phyloP scores from a whole-genome alignment of 2,888 invertebrate species.

The Entomobrya proxima region DNA sequence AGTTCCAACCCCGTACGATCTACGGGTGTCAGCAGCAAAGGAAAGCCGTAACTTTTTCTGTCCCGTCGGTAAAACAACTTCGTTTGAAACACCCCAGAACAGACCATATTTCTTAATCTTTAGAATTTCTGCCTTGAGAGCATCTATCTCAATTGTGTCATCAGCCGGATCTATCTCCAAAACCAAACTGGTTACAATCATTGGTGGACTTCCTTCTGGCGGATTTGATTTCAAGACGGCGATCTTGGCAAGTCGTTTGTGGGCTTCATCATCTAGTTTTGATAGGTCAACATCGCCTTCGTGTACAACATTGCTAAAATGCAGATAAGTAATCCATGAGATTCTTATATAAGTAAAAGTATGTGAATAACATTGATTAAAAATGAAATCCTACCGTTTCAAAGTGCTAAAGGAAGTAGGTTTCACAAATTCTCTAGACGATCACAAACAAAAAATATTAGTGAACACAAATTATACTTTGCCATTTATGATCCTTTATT shows the following conservation, averaged over 20 bases:
- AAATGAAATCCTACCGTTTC: conserved; percentile 24
- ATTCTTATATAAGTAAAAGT: not conserved
- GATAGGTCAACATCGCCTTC: conserved; percentile 58
- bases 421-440: conserved; percentile 58
- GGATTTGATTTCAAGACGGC: conserved; percentile 49
- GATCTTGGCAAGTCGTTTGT: conserved; percentile 58
- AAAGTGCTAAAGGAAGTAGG: conserved; percentile 49
- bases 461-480: not conserved
- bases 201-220: not conserved
- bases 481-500: too few species aligned
- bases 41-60: conserved; percentile 55
- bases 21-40: conserved; percentile 57
- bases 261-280: conserved; percentile 54
- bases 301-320: conserved; percentile 34
- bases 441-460: not conserved
- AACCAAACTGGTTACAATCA: conserved; percentile 60
- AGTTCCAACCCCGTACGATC: conserved; percentile 66
- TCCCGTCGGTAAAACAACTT: not conserved
- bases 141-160: conserved; percentile 47
- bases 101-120: conserved; percentile 61
- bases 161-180: conserved; percentile 51
- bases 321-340: not conserved
- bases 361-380: not conserved
- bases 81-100: conserved; percentile 58
- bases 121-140: conserved; percentile 52